Evolutionary conservation across 1,140 invertebrate genomes (phyloP).

Genomic region (Microplitis mediator): DNA sequence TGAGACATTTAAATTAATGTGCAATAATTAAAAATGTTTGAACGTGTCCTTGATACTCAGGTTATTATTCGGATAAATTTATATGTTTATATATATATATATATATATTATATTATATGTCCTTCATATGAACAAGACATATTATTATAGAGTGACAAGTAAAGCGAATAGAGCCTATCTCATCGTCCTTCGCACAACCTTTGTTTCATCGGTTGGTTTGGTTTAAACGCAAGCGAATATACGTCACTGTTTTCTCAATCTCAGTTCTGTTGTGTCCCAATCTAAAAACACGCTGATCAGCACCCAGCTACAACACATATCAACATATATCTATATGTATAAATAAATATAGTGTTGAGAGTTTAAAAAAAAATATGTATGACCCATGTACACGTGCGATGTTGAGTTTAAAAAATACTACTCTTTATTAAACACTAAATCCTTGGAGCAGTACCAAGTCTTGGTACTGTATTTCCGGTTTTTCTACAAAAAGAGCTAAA

Average conservation of each 20-base stretch:
- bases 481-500: too few relatives aligned
- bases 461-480: too few relatives aligned
- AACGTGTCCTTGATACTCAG: background rate
- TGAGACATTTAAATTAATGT: too few relatives aligned
- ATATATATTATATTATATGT: background rate
- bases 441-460: too few relatives aligned
- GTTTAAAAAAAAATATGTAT: background rate
- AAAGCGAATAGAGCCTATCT: constrained; percentile 8
- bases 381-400: background rate
- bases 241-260: constrained; percentile 14
- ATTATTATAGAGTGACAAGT: background rate
- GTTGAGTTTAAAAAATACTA: too few relatives aligned
- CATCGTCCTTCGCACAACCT: constrained; percentile 36
- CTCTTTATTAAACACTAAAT: too few relatives aligned
- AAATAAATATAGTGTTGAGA: too few relatives aligned
- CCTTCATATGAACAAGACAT: background rate
- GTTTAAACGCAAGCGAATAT: constrained; percentile 13
- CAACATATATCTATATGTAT: too few relatives aligned
- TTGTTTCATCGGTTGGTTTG: constrained; percentile 21
- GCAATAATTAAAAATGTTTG: too few relatives aligned
- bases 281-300: background rate
- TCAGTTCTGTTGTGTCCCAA: background rate
- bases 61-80: too few relatives aligned
- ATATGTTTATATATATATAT: background rate
- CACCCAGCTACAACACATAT: background rate